Percentiles rank a stretch among this genome's conserved stretches.
phyloP scores from a whole-genome alignment of 2,113 vertebrate species.

The Notechis scutatus region DNA sequence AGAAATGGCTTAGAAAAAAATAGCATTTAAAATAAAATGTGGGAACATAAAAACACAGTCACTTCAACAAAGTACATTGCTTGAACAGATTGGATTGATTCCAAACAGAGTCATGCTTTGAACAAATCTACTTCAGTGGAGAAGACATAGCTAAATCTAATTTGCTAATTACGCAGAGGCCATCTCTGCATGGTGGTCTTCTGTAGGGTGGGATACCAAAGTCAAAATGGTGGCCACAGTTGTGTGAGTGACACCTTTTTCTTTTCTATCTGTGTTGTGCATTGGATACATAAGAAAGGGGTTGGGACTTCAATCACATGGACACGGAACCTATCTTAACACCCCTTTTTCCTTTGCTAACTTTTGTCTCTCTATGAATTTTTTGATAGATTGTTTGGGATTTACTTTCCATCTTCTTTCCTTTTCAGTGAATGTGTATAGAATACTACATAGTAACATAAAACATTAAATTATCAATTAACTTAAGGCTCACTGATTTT shows the following conservation, averaged over 20 bases:
- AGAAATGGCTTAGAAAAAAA: constrained; percentile 1
- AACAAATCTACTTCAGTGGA: not conserved
- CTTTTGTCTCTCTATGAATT: not conserved
- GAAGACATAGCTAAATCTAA: not conserved
- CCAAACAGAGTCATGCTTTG: not conserved
- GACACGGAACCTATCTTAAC: not conserved
- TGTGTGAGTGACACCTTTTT: not conserved
- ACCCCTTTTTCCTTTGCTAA: not conserved
- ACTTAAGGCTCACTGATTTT: not conserved
- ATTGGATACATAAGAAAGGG: not conserved
- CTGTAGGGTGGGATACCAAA: not conserved
- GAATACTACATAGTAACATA: not conserved
- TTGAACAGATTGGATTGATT: not conserved
- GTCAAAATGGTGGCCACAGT: not conserved
- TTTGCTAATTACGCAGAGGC: not conserved
- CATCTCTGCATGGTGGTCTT: not conserved
- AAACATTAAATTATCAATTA: not conserved
- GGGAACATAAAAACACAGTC: not conserved
- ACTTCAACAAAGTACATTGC: not conserved
- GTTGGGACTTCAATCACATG: not conserved
- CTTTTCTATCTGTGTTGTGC: not conserved
- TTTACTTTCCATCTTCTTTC: not conserved
- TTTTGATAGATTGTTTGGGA: not conserved
- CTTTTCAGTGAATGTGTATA: not conserved
- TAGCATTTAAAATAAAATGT: not conserved